Evolutionary conservation across 2,888 invertebrate species (phyloP).

Genomic region (Diplazon laetatorius): DNA sequence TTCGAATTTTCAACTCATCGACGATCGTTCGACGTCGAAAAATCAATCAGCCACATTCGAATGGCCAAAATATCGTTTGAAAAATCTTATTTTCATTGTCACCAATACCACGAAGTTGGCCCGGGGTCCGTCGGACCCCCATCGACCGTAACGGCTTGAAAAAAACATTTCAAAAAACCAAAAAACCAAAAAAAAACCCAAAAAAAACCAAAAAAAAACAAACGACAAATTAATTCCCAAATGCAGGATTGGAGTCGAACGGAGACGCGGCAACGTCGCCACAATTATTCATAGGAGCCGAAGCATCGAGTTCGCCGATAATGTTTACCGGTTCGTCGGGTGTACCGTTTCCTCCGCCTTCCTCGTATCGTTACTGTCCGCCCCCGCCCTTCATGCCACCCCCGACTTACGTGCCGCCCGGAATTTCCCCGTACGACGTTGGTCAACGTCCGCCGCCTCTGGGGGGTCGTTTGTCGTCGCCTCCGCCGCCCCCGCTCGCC

Average conservation of each 20-base stretch:
- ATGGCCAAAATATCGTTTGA: no score
- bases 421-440: slow-evolving; percentile 79
- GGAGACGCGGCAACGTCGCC: slow-evolving; percentile 83
- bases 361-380: slow-evolving; percentile 82
- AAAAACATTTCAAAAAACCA: no score
- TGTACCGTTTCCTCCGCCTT: slow-evolving; percentile 83
- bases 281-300: slow-evolving; percentile 80
- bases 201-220: slow-evolving; percentile 10
- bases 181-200: background rate
- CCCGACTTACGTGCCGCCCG: slow-evolving; percentile 83
- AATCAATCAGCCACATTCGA: no score
- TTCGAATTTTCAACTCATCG: no score
- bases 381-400: slow-evolving; percentile 84
- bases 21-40: no score
- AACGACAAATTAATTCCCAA: slow-evolving; percentile 64
- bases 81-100: no score
- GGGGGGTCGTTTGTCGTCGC: slow-evolving; percentile 81
- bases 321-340: slow-evolving; percentile 82
- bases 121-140: no score
- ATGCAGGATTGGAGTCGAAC: slow-evolving; percentile 84
- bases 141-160: no score
- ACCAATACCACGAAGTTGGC: no score
- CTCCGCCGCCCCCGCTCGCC: no score
- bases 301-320: slow-evolving; percentile 81
- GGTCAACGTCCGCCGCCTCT: slow-evolving; percentile 82